Evolutionary conservation across 2,888 invertebrate species (phyloP).

Genomic region (Tholera decimalis): DNA sequence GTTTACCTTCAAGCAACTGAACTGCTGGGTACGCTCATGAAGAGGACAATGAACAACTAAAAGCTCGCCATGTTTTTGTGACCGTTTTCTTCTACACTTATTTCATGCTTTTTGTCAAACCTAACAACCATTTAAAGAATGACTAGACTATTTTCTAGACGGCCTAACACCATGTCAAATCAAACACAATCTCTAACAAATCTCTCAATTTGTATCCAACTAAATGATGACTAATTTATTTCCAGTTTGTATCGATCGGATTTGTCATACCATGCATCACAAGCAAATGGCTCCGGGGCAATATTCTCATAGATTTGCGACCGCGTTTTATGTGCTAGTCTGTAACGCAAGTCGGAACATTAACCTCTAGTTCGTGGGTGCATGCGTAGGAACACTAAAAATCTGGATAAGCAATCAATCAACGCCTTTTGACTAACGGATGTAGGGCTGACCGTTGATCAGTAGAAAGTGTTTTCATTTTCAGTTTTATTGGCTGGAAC

Average conservation of each 20-base stretch:
- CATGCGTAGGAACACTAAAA: conserved; percentile 77
- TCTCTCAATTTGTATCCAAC: conserved; percentile 11
- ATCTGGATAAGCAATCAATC: conserved; percentile 76
- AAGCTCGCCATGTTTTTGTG: background rate
- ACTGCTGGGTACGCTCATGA: too few species aligned
- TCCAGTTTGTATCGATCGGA: conserved; percentile 31
- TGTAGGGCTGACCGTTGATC: conserved; percentile 62
- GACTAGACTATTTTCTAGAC: conserved; percentile 15
- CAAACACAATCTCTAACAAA: conserved; percentile 2
- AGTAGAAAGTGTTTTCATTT: background rate
- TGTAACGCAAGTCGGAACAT: conserved; percentile 59
- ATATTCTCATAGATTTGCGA: conserved; percentile 63
- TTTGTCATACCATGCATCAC: conserved; percentile 46
- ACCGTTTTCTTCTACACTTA: background rate
- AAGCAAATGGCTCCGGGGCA: conserved; percentile 56
- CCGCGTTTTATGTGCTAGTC: conserved; percentile 40
- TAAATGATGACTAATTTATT: conserved; percentile 31
- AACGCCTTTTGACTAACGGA: conserved; percentile 50
- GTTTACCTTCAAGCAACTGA: too few species aligned
- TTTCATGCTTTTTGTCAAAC: background rate
- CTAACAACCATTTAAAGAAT: conserved; percentile 20
- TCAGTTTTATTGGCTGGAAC: background rate
- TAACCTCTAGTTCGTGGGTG: conserved; percentile 77
- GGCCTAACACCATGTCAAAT: conserved; percentile 23
- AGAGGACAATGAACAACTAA: background rate